phyloP scores from a whole-genome alignment of 2,797 vertebrate species.

The Sebastes trivittatus region DNA sequence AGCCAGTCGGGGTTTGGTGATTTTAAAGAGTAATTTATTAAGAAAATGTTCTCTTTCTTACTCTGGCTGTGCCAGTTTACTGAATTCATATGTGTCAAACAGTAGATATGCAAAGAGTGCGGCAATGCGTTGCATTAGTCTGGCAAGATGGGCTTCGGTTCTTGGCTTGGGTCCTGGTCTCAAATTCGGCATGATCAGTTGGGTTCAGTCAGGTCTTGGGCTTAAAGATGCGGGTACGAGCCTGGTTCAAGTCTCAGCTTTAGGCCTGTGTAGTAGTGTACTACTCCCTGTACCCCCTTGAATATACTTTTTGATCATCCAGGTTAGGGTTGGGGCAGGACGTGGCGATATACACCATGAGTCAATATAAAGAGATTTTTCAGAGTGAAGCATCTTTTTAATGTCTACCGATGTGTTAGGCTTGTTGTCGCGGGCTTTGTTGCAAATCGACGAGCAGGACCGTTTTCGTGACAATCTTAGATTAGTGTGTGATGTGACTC shows the following conservation, averaged over 20 bases:
- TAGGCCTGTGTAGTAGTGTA: background rate
- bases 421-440: background rate
- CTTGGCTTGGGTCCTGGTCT: background rate
- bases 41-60: background rate
- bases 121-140: background rate
- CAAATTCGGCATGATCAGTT: background rate
- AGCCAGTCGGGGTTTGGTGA: background rate
- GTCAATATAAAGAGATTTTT: background rate
- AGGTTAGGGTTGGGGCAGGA: background rate
- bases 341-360: accelerated
- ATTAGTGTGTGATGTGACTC: background rate
- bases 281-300: background rate
- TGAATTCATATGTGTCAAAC: background rate
- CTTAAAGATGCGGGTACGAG: background rate
- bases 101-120: background rate
- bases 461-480: background rate
- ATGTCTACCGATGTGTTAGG: background rate
- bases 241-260: background rate
- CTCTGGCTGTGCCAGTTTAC: background rate
- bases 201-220: background rate
- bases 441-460: background rate
- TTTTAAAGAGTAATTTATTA: background rate
- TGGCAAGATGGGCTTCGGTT: background rate
- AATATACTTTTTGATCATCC: background rate
- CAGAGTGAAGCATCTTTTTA: background rate